Evolutionary conservation across 1,140 invertebrate species (phyloP).

Genomic region (Tetramorium alpestre): DNA sequence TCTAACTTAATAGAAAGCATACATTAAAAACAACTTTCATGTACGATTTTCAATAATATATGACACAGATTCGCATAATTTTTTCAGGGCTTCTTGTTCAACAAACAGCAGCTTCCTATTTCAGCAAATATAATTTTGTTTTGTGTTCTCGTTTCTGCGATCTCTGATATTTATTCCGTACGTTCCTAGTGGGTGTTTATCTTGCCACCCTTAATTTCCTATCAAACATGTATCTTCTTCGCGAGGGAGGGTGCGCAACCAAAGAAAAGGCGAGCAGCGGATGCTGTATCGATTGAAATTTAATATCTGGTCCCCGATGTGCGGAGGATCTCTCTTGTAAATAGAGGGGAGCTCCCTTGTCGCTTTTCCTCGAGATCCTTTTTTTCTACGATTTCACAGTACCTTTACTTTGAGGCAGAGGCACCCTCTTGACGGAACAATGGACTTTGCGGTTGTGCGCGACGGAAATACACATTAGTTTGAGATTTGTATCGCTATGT

Average conservation of each 20-base stretch:
- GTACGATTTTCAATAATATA: background rate
- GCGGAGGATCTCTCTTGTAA: conserved; percentile 74
- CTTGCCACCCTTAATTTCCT: conserved; percentile 73
- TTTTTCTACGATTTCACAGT: conserved; percentile 57
- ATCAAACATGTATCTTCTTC: conserved; percentile 75
- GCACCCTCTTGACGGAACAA: conserved; percentile 46
- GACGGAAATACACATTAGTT: conserved; percentile 35
- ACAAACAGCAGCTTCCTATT: background rate
- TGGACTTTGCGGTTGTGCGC: background rate
- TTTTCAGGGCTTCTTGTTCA: background rate
- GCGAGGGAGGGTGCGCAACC: conserved; percentile 62
- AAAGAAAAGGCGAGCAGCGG: conserved; percentile 75
- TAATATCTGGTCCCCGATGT: conserved; percentile 77
- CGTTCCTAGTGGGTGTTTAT: conserved; percentile 60
- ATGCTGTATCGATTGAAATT: conserved; percentile 81
- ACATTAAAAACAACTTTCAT: background rate
- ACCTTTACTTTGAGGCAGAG: conserved; percentile 8
- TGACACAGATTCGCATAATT: background rate
- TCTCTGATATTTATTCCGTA: conserved; percentile 52
- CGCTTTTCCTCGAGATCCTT: conserved; percentile 55
- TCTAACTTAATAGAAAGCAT: background rate
- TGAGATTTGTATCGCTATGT: background rate
- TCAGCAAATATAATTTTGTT: conserved; percentile 17
- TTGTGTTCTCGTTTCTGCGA: background rate
- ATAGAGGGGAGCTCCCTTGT: conserved; percentile 73